These are phyloP conservation scores for Pempheris klunzingeri DNA, from an alignment of 2,797 vertebrate species.

Conservation along the genomic window DNA sequence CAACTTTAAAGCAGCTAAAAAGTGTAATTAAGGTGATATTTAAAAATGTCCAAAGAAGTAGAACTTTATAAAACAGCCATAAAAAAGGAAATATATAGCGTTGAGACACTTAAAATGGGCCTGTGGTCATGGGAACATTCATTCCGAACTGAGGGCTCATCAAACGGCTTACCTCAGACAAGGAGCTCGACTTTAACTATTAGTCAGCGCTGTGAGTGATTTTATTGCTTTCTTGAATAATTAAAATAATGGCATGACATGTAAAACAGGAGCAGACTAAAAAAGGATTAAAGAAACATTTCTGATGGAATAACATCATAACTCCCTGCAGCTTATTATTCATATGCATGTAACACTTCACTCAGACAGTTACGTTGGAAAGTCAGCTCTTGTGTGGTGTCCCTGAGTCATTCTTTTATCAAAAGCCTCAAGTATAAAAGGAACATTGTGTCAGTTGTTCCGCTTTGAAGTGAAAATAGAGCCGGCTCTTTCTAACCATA, in stretches of 20 bases:
- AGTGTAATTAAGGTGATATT: conserved; percentile 42
- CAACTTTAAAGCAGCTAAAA: conserved; percentile 37
- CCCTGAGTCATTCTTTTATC: conserved; percentile 37
- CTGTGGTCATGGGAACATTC: conserved; percentile 54
- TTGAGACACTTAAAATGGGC: conserved; percentile 47
- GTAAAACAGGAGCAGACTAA: conserved; percentile 32
- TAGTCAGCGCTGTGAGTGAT: conserved; percentile 45
- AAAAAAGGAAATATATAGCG: conserved; percentile 52
- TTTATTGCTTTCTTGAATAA: conserved; percentile 54
- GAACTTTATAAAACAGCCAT: conserved; percentile 59
- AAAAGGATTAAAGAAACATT: conserved; percentile 40
- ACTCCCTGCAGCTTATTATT: conserved; percentile 39
- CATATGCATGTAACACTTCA: conserved; percentile 41
- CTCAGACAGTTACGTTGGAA: conserved; percentile 1
- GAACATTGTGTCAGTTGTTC: conserved; percentile 31
- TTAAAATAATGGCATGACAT: conserved; percentile 37
- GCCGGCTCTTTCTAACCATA: neutral
- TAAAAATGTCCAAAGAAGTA: conserved; percentile 33
- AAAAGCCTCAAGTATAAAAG: conserved; percentile 34
- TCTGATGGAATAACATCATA: conserved; percentile 35
- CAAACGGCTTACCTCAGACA: conserved; percentile 50
- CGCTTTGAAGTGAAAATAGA: conserved; percentile 35
- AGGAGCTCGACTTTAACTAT: conserved; percentile 35
- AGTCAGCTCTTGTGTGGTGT: conserved; percentile 17
- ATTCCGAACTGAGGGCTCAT: conserved; percentile 62